A percentile compares a stretch with the other conserved stretches of the same genome.
Evolutionary conservation across 2,888 invertebrate genomes (phyloP).

Genomic region (Acrocyrtus sp.): DNA sequence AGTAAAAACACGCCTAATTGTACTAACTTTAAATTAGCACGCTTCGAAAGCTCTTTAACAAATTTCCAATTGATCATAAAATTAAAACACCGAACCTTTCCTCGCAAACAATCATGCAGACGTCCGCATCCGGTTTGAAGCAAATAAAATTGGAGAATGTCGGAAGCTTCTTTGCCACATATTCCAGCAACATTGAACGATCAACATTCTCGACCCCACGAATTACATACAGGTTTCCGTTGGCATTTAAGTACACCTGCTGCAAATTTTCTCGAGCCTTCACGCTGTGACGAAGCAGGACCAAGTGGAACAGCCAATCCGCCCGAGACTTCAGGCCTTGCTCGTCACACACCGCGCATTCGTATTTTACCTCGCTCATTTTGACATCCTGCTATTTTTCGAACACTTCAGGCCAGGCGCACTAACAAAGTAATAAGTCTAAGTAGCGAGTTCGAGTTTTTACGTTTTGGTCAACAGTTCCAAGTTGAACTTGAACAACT

Average conservation of each 20-base stretch:
- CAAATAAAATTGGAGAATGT: background rate
- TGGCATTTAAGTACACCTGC: background rate
- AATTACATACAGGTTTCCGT: background rate
- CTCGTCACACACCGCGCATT: background rate
- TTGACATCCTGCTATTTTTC: too few species aligned
- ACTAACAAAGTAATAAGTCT: too few species aligned
- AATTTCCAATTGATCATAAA: too few species aligned
- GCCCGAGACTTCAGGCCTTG: background rate
- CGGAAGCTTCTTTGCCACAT: background rate
- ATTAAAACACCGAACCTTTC: background rate
- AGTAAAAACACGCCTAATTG: too few species aligned
- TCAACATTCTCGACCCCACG: background rate
- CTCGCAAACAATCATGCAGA: constrained; percentile 5
- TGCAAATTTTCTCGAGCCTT: background rate
- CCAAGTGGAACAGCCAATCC: constrained; percentile 5
- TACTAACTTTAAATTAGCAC: too few species aligned
- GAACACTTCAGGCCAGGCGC: too few species aligned
- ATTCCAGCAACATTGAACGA: constrained; percentile 6
- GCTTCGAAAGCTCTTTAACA: too few species aligned
- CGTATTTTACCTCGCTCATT: too few species aligned
- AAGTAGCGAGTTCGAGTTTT: too few species aligned
- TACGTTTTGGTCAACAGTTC: too few species aligned
- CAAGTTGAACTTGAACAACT: too few species aligned
- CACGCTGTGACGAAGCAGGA: background rate
- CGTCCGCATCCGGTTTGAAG: background rate